Conservation (phyloP, 2,113 vertebrate species). For the Mobula birostris region DNA sequence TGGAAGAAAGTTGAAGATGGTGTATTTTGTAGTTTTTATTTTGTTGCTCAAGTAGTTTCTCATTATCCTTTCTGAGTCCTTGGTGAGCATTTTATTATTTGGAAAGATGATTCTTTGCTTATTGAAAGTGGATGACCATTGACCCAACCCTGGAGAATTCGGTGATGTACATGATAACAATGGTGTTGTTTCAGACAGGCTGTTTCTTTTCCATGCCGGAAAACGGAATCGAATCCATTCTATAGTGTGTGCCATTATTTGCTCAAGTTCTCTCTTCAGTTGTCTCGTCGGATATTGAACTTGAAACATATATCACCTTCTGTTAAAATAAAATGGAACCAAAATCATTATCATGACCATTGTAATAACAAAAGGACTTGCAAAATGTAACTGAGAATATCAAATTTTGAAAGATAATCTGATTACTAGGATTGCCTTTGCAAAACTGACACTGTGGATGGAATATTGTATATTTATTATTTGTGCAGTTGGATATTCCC, state of each 20-base stretch:
- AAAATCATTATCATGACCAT: not conserved
- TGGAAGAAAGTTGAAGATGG: constrained; percentile 58
- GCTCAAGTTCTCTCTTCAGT: not conserved
- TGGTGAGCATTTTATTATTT: constrained; percentile 44
- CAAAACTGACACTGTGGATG: not conserved
- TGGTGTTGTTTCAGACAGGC: constrained; percentile 46
- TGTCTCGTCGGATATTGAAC: not conserved
- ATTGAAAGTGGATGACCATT: not conserved
- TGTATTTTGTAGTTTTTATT: constrained; percentile 58
- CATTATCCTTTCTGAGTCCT: constrained; percentile 43
- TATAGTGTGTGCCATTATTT: constrained; percentile 51
- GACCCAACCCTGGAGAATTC: constrained; percentile 27
- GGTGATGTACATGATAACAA: constrained; percentile 43
- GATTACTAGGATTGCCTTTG: not conserved
- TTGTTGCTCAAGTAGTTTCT: constrained; percentile 49
- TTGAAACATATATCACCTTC: not conserved
- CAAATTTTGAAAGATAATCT: not conserved
- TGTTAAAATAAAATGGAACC: not conserved
- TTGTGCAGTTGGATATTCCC: no score
- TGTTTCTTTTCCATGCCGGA: constrained; percentile 36
- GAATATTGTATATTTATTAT: no score
- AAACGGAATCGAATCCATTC: constrained; percentile 49
- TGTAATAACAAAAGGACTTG: not conserved
- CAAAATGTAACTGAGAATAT: not conserved
- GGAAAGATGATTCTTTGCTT: constrained; percentile 53